Base-by-base conservation (phyloP, 2,797 vertebrate genomes). In the Ciconia nigra region DNA sequence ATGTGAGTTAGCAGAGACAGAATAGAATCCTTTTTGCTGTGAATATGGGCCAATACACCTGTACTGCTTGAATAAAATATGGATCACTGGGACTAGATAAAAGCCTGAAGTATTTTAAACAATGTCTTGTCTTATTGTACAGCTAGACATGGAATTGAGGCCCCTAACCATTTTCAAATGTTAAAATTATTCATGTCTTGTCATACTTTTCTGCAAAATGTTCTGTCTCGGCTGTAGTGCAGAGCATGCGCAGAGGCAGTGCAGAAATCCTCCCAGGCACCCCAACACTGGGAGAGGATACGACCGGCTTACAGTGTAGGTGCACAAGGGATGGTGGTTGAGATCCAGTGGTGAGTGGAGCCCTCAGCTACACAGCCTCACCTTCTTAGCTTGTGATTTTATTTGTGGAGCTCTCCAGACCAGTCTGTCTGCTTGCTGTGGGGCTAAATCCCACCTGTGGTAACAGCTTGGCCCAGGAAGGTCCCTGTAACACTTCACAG, bases 291-390 rank as follows among this genome's bases (percentile, higher is more conserved):
- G 20, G 6, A 33, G 44, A 22, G 49, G 35, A 1, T 28, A 4
- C 1, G 0, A 31, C 24, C 57, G 22, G 11, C 14, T 37, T 15
- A 8, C 8, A 6, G 13, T 2, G 18, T 4, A 2, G 12, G 28
- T 51, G n/a, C n/a, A 9, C 37, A 6, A n/a, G 9, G 49, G 44
- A 5, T 13, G 44, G n/a, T n/a, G 49, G 15, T 5, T 19, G 79
- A 47, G 42, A 18, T 8, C 39, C 44, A 22, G 29, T 1, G 39
- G 35, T 11, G 39, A 42, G 16, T 2, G 24, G 55, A 37, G 37
- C 55, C 67, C 66, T 73, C 0, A 0, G 39, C n/a, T 46, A 3
- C 20, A 11, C 24, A 31, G 51, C 21, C 41, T 54, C 29, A 17
- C 13, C 35, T 21, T 46, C 39, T 69, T 13, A 8, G 4, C 2